Evolutionary conservation across 2,888 invertebrate species (phyloP).

Genomic region (Torymus auratus): DNA sequence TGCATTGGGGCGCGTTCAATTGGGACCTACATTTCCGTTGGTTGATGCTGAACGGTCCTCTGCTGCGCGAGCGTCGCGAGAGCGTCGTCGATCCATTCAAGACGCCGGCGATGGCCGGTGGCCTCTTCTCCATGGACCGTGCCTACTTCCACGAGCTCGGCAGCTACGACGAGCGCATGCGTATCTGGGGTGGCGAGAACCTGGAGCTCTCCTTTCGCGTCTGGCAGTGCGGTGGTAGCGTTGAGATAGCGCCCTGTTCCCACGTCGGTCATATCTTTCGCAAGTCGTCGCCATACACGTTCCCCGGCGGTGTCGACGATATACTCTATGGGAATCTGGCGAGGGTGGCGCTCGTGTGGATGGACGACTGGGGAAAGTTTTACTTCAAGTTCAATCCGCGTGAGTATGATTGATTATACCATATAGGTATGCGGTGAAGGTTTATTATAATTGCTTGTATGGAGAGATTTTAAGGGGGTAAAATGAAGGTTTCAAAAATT

Average conservation of each 20-base stretch:
- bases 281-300: constrained; percentile 95
- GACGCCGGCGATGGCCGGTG: constrained; percentile 96
- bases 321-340: constrained; percentile 94
- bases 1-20: constrained; percentile 99
- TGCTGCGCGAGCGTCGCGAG: constrained; percentile 81
- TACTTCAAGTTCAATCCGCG: constrained; percentile 90
- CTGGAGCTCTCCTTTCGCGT: constrained; percentile 97
- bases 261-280: constrained; percentile 96
- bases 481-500: no score
- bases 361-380: constrained; percentile 97
- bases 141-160: constrained; percentile 93
- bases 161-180: constrained; percentile 84
- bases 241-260: constrained; percentile 95
- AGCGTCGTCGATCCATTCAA: constrained; percentile 84
- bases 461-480: no score
- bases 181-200: constrained; percentile 99
- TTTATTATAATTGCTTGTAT: no score
- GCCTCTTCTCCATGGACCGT: constrained; percentile 92
- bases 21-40: constrained; percentile 97
- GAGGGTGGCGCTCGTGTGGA: constrained; percentile 96
- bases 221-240: constrained; percentile 95
- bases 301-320: constrained; percentile 93
- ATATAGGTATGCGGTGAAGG: no score
- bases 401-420: constrained; percentile 64
- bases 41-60: constrained; percentile 85